Percentiles rank a stretch among this genome's conserved stretches.
phyloP scores from a whole-genome alignment of 2,113 vertebrate species.

The Coryphaenoides rupestris region DNA sequence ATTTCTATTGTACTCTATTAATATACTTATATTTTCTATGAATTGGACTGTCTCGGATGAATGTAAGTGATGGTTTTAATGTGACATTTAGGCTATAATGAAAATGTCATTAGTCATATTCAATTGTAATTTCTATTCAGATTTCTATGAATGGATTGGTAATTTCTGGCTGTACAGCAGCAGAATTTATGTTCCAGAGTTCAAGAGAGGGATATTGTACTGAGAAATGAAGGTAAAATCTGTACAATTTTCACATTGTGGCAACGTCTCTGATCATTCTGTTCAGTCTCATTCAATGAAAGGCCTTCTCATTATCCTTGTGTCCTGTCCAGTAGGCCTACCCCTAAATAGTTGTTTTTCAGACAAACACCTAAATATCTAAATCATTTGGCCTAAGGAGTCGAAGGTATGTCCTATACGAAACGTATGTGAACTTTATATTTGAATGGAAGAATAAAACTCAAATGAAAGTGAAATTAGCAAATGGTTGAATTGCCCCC shows the following conservation, averaged over 20 bases:
- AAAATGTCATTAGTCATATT: slow-evolving; percentile 30
- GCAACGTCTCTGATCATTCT: too few species aligned
- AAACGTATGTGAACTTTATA: too few species aligned
- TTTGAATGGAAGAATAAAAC: too few species aligned
- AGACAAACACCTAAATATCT: too few species aligned
- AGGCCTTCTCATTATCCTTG: too few species aligned
- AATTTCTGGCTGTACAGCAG: slow-evolving; percentile 18
- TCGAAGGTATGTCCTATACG: too few species aligned
- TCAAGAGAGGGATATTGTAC: slow-evolving; percentile 7
- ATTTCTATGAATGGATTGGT: slow-evolving; percentile 18
- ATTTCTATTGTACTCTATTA: slow-evolving; percentile 54
- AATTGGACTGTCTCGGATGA: slow-evolving; percentile 42
- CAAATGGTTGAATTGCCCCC: too few species aligned
- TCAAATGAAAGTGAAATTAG: too few species aligned
- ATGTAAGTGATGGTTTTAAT: slow-evolving; percentile 34
- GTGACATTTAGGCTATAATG: slow-evolving; percentile 26
- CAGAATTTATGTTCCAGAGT: slow-evolving; percentile 26
- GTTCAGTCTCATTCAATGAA: too few species aligned
- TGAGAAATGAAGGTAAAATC: slow-evolving; percentile 11
- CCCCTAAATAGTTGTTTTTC: too few species aligned
- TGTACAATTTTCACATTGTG: background rate
- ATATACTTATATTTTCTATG: slow-evolving; percentile 40
- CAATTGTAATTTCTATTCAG: slow-evolving; percentile 22
- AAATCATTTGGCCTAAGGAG: too few species aligned
- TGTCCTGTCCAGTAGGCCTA: too few species aligned